These are phyloP conservation scores for Cynopterus sphinx DNA, from an alignment of 2,797 vertebrate species.

Conservation along the genomic window DNA sequence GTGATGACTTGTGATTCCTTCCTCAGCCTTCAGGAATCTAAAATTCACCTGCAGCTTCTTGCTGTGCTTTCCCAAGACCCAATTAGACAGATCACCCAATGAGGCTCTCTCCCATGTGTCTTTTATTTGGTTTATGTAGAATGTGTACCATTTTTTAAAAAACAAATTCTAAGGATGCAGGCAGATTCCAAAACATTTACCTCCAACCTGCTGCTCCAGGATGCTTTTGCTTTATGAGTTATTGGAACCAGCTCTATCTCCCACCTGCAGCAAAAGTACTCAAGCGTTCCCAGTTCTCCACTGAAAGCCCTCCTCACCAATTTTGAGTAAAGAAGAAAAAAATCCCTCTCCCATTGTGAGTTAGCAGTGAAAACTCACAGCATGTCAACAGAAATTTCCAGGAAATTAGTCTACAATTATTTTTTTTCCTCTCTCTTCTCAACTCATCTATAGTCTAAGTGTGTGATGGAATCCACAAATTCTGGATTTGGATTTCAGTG, in stretches of 20 bases:
- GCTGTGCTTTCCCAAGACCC: background rate
- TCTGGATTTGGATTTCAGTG: background rate
- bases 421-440: background rate
- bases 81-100: fast-evolving
- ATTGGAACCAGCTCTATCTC: background rate
- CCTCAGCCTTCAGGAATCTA: background rate
- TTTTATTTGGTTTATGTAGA: background rate
- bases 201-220: background rate
- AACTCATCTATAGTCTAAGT: background rate
- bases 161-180: background rate
- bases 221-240: background rate
- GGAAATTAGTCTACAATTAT: background rate
- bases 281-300: background rate
- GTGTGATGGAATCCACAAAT: background rate
- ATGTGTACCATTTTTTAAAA: background rate
- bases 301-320: background rate
- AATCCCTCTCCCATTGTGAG: background rate
- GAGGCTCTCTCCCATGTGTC: background rate
- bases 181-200: background rate
- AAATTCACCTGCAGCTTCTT: background rate
- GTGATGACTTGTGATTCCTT: background rate
- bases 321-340: background rate
- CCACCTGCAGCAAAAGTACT: background rate
- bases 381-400: background rate
- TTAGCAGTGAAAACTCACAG: background rate